Conservation (phyloP, 1,140 invertebrate genomes). For the Ptiloglossa arizonensis region DNA sequence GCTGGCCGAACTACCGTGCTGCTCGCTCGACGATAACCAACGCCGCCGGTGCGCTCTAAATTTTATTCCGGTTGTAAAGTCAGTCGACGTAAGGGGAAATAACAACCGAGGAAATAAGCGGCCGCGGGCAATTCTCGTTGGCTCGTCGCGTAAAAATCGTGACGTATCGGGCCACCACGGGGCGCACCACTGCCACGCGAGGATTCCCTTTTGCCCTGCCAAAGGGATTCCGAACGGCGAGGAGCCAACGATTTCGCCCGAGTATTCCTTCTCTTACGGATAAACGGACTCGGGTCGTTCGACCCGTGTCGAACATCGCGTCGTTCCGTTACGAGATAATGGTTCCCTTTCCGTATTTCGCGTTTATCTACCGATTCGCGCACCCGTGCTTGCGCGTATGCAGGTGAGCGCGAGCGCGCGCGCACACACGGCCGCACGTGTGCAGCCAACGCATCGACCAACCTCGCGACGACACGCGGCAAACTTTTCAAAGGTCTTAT, state of each 20-base stretch:
- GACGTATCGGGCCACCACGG: neutral
- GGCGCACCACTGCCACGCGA: neutral
- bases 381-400: too few species aligned
- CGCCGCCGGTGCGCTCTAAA: neutral
- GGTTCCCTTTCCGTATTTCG: neutral
- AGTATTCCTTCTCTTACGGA: too few species aligned
- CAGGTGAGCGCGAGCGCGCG: too few species aligned
- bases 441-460: neutral
- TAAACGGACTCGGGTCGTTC: too few species aligned
- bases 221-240: neutral
- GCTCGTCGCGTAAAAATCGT: slow-evolving; percentile 4
- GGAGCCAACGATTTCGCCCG: neutral
- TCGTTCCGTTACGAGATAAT: too few species aligned
- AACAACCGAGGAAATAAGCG: neutral
- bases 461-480: neutral
- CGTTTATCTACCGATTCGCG: neutral
- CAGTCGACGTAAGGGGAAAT: neutral
- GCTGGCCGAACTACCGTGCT: too few species aligned
- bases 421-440: neutral
- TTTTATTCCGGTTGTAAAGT: slow-evolving; percentile 13
- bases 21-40: neutral
- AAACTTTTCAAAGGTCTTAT: neutral
- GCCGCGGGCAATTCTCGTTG: neutral
- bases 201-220: neutral
- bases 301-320: too few species aligned